A percentile compares a stretch with the other conserved stretches of the same genome.
Evolutionary conservation across 2,797 vertebrate species (phyloP).

Genomic region (Acanthurus lineatus): DNA sequence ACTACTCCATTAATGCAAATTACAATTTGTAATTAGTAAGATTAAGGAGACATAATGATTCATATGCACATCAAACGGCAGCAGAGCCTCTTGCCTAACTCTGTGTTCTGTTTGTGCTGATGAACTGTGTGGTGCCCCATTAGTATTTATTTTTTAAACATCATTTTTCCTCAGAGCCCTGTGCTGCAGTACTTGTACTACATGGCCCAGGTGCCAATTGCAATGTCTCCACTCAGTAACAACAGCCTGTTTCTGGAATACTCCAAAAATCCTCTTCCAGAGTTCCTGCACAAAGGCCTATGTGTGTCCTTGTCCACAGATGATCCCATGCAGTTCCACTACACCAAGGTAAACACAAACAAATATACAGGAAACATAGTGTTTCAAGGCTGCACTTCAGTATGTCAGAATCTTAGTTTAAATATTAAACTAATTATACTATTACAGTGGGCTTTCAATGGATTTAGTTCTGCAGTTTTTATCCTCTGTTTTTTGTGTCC

Average conservation of each 20-base stretch:
- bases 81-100: not conserved
- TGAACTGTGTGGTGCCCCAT: not conserved
- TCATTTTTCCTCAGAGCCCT: constrained; percentile 89
- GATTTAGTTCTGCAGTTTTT: not conserved
- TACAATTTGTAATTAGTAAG: too few relatives aligned
- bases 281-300: constrained; percentile 97
- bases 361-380: not conserved
- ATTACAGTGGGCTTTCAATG: not conserved
- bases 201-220: constrained; percentile 95
- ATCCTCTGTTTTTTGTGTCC: constrained; percentile 10
- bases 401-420: not conserved
- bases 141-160: not conserved
- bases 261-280: constrained; percentile 94
- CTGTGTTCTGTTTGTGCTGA: not conserved
- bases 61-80: not conserved
- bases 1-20: not conserved
- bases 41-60: not conserved
- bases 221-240: constrained; percentile 99
- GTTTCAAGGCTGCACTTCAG: not conserved
- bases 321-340: constrained; percentile 98
- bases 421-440: not conserved
- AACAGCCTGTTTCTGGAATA: constrained; percentile 98
- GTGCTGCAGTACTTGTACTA: constrained; percentile 98
- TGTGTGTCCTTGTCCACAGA: constrained; percentile 96
- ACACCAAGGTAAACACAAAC: constrained; percentile 92